These are phyloP conservation scores for Orchestia grillus DNA, from an alignment of 1,140 invertebrate genomes.

Conservation along the genomic window DNA sequence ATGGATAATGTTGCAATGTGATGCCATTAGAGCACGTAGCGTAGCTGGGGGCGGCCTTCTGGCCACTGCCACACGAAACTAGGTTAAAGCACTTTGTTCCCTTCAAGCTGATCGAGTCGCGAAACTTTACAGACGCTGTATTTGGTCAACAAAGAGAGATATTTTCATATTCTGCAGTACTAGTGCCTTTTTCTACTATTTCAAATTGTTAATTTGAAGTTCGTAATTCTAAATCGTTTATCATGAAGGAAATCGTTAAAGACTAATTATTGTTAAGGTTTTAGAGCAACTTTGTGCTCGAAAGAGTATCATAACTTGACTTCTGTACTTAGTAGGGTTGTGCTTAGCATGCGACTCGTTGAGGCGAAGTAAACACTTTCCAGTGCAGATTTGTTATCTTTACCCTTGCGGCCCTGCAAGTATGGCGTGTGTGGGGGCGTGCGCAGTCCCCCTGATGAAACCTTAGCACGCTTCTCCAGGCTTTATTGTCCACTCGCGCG, in stretches of 20 bases:
- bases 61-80: background rate
- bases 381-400: background rate
- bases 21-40: too few species aligned
- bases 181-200: background rate
- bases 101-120: background rate
- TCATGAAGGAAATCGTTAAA: background rate
- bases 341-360: background rate
- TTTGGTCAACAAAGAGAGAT: background rate
- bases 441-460: too few species aligned
- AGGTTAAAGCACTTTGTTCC: background rate
- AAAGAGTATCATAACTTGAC: background rate
- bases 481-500: too few species aligned
- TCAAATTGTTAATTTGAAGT: background rate
- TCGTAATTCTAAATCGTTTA: background rate
- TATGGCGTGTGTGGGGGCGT: background rate
- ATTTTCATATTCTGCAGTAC: background rate
- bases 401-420: background rate
- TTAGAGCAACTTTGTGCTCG: background rate
- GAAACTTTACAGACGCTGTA: too few species aligned
- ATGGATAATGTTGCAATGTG: background rate
- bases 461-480: too few species aligned
- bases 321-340: background rate
- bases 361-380: background rate
- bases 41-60: background rate
- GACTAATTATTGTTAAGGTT: background rate